Percentiles rank a stretch among this genome's conserved stretches.
phyloP scores from a whole-genome alignment of 1,140 invertebrate genomes.

The Drosophila melanica region DNA sequence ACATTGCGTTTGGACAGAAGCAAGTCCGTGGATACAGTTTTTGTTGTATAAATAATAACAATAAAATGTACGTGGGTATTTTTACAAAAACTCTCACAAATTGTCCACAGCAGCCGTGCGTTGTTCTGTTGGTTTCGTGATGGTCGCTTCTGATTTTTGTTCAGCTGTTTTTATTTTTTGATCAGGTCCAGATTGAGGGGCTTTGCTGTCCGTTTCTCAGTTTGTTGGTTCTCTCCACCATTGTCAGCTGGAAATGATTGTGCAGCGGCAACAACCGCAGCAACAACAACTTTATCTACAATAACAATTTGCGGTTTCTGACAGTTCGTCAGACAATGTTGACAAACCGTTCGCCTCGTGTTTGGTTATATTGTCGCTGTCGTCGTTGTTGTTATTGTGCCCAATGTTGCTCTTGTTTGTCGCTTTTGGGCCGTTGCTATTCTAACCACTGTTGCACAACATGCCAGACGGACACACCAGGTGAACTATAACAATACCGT shows the following conservation, averaged over 20 bases:
- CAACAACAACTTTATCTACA: conserved; percentile 15
- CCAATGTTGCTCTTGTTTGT: conserved; percentile 18
- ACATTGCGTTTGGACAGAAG: conserved; percentile 1
- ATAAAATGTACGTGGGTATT: conserved; percentile 59
- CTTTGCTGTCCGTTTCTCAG: conserved; percentile 3
- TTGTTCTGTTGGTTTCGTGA: conserved; percentile 22
- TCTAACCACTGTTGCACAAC: conserved; percentile 23
- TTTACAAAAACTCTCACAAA: conserved; percentile 53
- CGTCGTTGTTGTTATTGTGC: conserved; percentile 4
- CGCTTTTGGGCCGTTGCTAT: conserved; percentile 25
- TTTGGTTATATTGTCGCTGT: conserved; percentile 24
- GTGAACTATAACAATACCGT: too few relatives aligned
- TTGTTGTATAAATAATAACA: conserved; percentile 68
- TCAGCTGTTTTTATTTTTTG: background rate
- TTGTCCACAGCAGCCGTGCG: conserved; percentile 60
- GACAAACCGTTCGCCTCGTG: conserved; percentile 58
- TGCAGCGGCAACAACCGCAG: conserved; percentile 28
- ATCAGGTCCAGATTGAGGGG: background rate
- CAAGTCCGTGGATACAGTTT: conserved; percentile 23
- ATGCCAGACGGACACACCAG: background rate
- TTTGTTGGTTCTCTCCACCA: conserved; percentile 5
- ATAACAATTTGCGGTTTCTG: conserved; percentile 64
- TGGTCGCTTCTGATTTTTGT: conserved; percentile 7
- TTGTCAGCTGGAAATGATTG: conserved; percentile 46
- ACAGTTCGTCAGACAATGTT: conserved; percentile 77